These are phyloP conservation scores for Toxonevra muliebris DNA, from an alignment of 2,888 invertebrate species.

Conservation along the genomic window DNA sequence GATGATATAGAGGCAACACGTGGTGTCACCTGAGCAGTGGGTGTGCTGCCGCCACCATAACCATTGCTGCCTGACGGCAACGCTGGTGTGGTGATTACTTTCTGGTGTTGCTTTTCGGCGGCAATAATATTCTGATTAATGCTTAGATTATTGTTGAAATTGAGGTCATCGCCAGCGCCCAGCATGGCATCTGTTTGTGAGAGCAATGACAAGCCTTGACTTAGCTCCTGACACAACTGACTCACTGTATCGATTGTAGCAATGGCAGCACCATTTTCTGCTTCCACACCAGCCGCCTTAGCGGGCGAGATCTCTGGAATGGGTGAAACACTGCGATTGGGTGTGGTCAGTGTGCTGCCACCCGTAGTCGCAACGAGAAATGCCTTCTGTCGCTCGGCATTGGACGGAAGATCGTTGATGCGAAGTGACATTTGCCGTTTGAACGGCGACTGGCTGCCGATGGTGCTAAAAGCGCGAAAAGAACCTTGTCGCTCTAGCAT, in stretches of 20 bases:
- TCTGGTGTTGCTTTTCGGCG: slow-evolving; percentile 53
- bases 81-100: slow-evolving; percentile 46
- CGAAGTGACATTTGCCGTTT: slow-evolving; percentile 96
- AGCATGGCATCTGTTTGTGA: slow-evolving; percentile 68
- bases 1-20: slow-evolving; percentile 69
- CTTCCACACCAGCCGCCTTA: slow-evolving; percentile 46
- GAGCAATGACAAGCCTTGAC: slow-evolving; percentile 74
- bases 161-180: slow-evolving; percentile 65
- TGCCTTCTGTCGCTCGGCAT: slow-evolving; percentile 79
- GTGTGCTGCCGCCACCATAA: slow-evolving; percentile 45
- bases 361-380: slow-evolving; percentile 61
- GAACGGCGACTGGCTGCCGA: slow-evolving; percentile 85
- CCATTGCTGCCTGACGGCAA: slow-evolving; percentile 39
- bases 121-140: slow-evolving; percentile 68
- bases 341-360: slow-evolving; percentile 53
- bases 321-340: slow-evolving; percentile 72
- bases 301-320: slow-evolving; percentile 80
- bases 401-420: slow-evolving; percentile 94
- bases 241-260: slow-evolving; percentile 69
- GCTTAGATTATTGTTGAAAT: slow-evolving; percentile 69
- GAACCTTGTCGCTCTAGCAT: slow-evolving; percentile 96
- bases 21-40: slow-evolving; percentile 68
- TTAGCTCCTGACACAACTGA: slow-evolving; percentile 81
- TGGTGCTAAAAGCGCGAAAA: slow-evolving; percentile 87
- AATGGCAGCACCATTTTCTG: slow-evolving; percentile 36